Evolutionary conservation across 2,113 vertebrate species (phyloP), one percentile per base, ranked within the genome.

Genomic region (Xenopus borealis): DNA sequence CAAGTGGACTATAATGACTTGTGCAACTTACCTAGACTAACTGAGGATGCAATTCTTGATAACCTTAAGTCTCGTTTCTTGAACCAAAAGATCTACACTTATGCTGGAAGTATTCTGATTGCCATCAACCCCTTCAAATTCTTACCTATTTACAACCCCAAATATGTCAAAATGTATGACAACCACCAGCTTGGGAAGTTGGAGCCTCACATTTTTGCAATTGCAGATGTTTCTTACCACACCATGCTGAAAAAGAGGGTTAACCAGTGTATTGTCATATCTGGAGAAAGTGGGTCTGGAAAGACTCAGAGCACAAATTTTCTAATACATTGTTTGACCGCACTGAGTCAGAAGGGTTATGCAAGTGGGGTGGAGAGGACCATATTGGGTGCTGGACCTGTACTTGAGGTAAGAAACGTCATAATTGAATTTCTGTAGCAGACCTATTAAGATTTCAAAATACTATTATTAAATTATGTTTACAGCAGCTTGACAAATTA

Each of bases 301-400:
- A 99, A 98, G 80, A 98, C 97, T 0, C 95, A 98, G 75, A 98
- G 94, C 88, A 94, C 95, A 88, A 95, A 95, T 83, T 99, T 94
- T 80, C 87, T 98, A 70, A 94, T 99, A 85, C 95, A 99, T 87
- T 98, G 95, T 83, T 89, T 99, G 80, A 98, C 96, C 0, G 93
- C 96, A 0, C 91, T 99, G 78, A 98, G 96, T 86, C 93, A 94
- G 88, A 96, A 95, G 83, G 94, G 92, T 13, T 94, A 93, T 27
- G 93, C 92, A 23, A 91, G 91, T 0, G 93, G 94, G 0, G 91
- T 97, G 19, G 95, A 96, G 81, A 89, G 96, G 65, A 96, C 93
- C 82, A 94, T 99, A 80, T 88, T 98, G 53, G 97, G 97, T 13
- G 94, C 95, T 0, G 95, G 94, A 61, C 95, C 95, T 0, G 95